Percentiles rank a stretch among this genome's conserved stretches.
Conservation (phyloP, 2,797 vertebrate species). For the Gymnoscopelus microlampas region DNA sequence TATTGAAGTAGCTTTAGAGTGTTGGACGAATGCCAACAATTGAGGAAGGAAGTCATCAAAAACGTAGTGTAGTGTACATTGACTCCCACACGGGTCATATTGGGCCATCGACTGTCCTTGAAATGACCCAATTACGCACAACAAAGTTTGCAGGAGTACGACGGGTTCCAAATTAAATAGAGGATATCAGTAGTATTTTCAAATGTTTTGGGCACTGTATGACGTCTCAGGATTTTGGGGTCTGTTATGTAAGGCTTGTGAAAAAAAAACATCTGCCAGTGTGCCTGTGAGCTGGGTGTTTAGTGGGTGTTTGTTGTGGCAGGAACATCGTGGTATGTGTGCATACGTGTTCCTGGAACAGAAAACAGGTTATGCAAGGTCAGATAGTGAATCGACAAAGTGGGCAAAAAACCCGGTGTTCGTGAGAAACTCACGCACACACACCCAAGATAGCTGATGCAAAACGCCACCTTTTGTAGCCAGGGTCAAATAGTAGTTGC, state of each 20-base stretch:
- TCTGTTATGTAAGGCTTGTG: slow-evolving; percentile 46
- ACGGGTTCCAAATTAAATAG: slow-evolving; percentile 22
- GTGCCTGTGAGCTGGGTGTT: background rate
- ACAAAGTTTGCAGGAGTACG: background rate
- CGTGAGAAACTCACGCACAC: too few relatives aligned
- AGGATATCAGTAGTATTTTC: background rate
- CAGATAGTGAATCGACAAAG: background rate
- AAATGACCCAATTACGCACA: background rate
- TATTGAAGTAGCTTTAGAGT: too few relatives aligned
- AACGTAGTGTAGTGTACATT: too few relatives aligned
- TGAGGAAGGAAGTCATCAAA: too few relatives aligned
- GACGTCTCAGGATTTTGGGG: background rate
- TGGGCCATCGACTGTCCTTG: too few relatives aligned
- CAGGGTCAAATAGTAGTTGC: too few relatives aligned
- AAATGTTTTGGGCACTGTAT: background rate
- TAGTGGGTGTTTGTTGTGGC: slow-evolving; percentile 39
- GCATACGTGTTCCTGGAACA: slow-evolving; percentile 31
- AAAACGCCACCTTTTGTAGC: too few relatives aligned
- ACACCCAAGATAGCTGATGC: background rate
- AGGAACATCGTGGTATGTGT: slow-evolving; percentile 35
- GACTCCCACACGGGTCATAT: too few relatives aligned
- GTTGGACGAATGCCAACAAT: too few relatives aligned
- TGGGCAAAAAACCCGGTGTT: background rate
- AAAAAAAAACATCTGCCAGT: slow-evolving; percentile 33
- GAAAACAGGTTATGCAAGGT: slow-evolving; percentile 45